A percentile compares a stretch with the other conserved stretches of the same genome.
These are phyloP conservation scores for Bombus confusus DNA, from an alignment of 1,140 invertebrate species.

Conservation along the genomic window DNA sequence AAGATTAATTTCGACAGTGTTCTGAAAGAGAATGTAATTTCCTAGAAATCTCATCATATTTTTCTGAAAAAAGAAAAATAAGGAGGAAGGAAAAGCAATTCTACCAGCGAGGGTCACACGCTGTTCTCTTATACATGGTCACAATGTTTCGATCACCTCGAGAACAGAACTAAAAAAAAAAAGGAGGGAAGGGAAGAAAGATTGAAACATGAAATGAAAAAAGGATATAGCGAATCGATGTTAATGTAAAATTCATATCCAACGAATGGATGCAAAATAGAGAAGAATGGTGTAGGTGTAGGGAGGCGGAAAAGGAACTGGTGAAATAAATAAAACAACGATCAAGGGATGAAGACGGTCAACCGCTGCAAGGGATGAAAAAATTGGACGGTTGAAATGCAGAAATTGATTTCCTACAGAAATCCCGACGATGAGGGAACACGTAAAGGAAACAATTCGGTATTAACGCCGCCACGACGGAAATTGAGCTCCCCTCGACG, in stretches of 20 bases:
- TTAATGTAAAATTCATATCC: slow-evolving; percentile 5
- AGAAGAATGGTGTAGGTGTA: no score
- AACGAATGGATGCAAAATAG: not conserved
- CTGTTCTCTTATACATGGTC: no score
- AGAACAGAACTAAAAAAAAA: not conserved
- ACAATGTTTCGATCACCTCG: not conserved
- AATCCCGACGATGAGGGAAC: not conserved
- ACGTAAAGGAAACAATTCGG: slow-evolving; percentile 45
- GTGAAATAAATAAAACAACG: not conserved
- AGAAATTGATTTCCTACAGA: slow-evolving; percentile 17
- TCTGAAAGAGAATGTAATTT: not conserved
- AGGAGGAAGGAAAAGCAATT: not conserved
- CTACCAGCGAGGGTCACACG: no score
- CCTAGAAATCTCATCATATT: not conserved
- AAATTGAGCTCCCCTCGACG: slow-evolving; percentile 48
- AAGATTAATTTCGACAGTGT: not conserved
- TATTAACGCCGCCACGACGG: slow-evolving; percentile 22
- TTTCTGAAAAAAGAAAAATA: not conserved
- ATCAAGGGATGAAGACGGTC: not conserved
- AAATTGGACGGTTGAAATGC: not conserved
- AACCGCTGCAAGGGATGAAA: not conserved
- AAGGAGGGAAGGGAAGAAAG: no score
- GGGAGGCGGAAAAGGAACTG: no score
- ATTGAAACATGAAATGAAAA: no score
- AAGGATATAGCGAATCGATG: not conserved